Evolutionary conservation across 2,888 invertebrate species (phyloP).

Genomic region (Euzophera pinguis): DNA sequence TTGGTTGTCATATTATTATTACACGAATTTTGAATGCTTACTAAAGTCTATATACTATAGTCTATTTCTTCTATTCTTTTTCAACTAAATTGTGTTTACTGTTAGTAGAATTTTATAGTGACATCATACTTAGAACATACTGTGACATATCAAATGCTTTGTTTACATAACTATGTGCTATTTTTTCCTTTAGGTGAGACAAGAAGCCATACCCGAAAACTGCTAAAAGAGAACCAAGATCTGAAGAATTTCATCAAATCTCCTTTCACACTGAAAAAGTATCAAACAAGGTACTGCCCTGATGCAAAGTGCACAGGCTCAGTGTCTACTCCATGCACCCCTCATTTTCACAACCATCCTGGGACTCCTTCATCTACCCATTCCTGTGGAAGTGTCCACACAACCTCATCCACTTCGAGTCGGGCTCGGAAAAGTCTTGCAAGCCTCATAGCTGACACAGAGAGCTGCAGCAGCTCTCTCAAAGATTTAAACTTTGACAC

Average conservation of each 20-base stretch:
- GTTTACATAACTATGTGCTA: no score
- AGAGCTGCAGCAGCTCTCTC: slow-evolving; percentile 73
- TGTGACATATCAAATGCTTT: no score
- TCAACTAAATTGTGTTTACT: no score
- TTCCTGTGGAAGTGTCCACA: slow-evolving; percentile 63
- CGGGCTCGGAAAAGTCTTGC: slow-evolving; percentile 66
- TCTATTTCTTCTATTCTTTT: no score
- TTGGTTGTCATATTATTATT: no score
- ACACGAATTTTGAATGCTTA: no score
- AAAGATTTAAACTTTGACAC: slow-evolving; percentile 74
- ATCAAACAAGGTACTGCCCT: slow-evolving; percentile 55
- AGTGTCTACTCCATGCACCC: slow-evolving; percentile 62
- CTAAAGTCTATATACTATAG: no score
- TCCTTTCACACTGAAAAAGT: slow-evolving; percentile 70
- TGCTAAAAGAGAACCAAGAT: slow-evolving; percentile 55
- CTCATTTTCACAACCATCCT: slow-evolving; percentile 61
- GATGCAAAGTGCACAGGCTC: slow-evolving; percentile 55
- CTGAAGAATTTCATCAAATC: slow-evolving; percentile 72
- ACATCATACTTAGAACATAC: not conserved
- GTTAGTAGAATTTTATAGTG: no score
- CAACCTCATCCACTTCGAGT: slow-evolving; percentile 67
- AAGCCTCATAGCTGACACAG: slow-evolving; percentile 69
- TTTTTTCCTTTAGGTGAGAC: slow-evolving; percentile 45
- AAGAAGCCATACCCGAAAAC: slow-evolving; percentile 48
- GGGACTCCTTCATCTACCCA: slow-evolving; percentile 68